A percentile compares a stretch with the other conserved stretches of the same genome.
These are phyloP conservation scores for Candidula unifasciata DNA, from an alignment of 2,888 invertebrate species.

Conservation along the genomic window DNA sequence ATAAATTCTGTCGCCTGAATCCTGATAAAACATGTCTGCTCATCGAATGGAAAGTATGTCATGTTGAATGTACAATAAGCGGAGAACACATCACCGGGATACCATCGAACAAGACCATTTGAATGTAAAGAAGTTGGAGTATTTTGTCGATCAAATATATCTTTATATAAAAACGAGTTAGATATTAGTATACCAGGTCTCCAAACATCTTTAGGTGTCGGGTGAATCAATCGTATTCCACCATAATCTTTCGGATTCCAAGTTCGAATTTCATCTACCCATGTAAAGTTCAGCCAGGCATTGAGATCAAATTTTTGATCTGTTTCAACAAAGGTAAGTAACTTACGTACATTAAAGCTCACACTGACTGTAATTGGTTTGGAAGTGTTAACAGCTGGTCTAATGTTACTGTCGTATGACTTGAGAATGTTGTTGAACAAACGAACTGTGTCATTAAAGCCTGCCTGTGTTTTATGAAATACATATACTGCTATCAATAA, in stretches of 20 bases:
- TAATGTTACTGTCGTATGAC: neutral
- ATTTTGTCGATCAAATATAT: constrained; percentile 12
- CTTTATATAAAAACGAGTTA: constrained; percentile 16
- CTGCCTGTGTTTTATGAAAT: too few relatives aligned
- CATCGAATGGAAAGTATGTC: constrained; percentile 42
- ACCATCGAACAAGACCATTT: constrained; percentile 22
- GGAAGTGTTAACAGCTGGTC: neutral
- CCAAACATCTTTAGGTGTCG: constrained; percentile 32
- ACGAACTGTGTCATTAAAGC: constrained; percentile 1
- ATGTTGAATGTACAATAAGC: constrained; percentile 25
- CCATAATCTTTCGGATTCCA: constrained; percentile 34
- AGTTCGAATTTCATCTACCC: constrained; percentile 34
- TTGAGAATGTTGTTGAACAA: neutral
- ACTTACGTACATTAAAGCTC: neutral
- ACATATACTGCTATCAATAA: too few relatives aligned
- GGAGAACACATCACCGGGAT: constrained; percentile 12
- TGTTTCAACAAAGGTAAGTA: neutral
- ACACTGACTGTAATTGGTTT: neutral
- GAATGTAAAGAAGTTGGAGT: neutral
- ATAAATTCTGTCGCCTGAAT: constrained; percentile 5
- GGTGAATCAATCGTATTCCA: constrained; percentile 17
- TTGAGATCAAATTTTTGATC: neutral
- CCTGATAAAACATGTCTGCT: constrained; percentile 26
- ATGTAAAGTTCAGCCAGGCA: constrained; percentile 32
- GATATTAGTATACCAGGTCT: constrained; percentile 11